These are phyloP conservation scores for Nudaria mundana DNA, from an alignment of 2,888 invertebrate genomes.

Conservation along the genomic window DNA sequence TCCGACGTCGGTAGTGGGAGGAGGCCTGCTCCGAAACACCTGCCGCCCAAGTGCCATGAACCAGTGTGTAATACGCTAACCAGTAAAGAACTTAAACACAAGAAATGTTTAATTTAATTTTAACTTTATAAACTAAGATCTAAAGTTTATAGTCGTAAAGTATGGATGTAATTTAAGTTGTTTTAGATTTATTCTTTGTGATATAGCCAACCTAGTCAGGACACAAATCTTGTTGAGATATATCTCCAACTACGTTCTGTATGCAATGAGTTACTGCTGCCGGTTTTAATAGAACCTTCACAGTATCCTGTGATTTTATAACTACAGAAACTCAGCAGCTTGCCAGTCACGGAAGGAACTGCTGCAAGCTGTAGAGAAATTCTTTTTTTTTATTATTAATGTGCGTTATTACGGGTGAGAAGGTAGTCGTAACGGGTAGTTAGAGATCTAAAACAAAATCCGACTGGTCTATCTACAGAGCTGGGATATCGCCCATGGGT, in stretches of 20 bases:
- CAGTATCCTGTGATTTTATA: slow-evolving; percentile 51
- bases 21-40: slow-evolving; percentile 74
- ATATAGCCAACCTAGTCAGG: slow-evolving; percentile 64
- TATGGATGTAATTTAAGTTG: slow-evolving; percentile 9
- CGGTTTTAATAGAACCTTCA: slow-evolving; percentile 53
- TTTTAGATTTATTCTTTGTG: slow-evolving; percentile 17
- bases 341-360: slow-evolving; percentile 10
- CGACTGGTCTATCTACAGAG: too few species aligned
- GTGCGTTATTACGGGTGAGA: too few species aligned
- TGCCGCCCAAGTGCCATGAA: slow-evolving; percentile 78
- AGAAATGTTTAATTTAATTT: slow-evolving; percentile 34
- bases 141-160: slow-evolving; percentile 39
- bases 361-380: too few species aligned
- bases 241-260: slow-evolving; percentile 70
- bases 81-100: slow-evolving; percentile 30
- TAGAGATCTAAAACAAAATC: too few species aligned
- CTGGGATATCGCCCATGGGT: too few species aligned
- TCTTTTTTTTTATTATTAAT: too few species aligned
- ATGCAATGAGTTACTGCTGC: slow-evolving; percentile 53
- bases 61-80: slow-evolving; percentile 47
- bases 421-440: too few species aligned
- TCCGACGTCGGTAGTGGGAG: slow-evolving; percentile 73
- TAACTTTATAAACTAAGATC: slow-evolving; percentile 37
- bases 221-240: slow-evolving; percentile 73
- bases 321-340: slow-evolving; percentile 32